Evolutionary conservation across 2,797 vertebrate genomes (phyloP).

Genomic region (Xerus rutilus): DNA sequence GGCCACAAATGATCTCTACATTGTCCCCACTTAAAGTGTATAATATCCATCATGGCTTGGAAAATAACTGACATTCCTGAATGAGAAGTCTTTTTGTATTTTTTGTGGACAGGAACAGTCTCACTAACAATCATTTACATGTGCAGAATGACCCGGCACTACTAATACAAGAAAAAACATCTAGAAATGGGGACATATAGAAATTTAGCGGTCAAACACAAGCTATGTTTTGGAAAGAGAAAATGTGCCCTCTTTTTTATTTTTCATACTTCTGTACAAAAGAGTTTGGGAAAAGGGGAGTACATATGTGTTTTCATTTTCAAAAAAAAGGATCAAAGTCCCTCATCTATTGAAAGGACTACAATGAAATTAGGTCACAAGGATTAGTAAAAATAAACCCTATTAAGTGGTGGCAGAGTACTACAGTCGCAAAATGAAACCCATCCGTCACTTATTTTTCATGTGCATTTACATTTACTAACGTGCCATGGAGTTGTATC

Average conservation of each 20-base stretch:
- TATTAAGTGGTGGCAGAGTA: neutral
- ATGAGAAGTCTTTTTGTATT: neutral
- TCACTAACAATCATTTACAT: neutral
- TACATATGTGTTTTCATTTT: slow-evolving; percentile 56
- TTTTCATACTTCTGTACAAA: slow-evolving; percentile 32
- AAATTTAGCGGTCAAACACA: neutral
- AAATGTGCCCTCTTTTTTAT: neutral
- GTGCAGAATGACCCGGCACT: neutral
- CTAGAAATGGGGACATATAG: neutral
- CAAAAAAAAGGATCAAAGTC: slow-evolving; percentile 69
- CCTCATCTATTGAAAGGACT: slow-evolving; percentile 61
- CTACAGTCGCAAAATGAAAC: slow-evolving; percentile 12
- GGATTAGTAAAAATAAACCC: slow-evolving; percentile 60
- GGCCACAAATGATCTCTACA: neutral
- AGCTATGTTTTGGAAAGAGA: slow-evolving; percentile 19
- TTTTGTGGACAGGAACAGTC: neutral
- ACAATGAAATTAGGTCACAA: slow-evolving; percentile 59
- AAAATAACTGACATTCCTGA: slow-evolving; percentile 23
- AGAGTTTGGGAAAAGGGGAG: slow-evolving; percentile 5
- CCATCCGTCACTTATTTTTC: neutral
- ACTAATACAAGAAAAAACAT: neutral
- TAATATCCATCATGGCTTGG: neutral
- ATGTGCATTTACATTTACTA: neutral
- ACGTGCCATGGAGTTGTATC: neutral
- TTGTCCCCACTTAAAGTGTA: neutral